Conservation (phyloP, 1,140 invertebrate species). For the Holcopasites calliopsidis region DNA sequence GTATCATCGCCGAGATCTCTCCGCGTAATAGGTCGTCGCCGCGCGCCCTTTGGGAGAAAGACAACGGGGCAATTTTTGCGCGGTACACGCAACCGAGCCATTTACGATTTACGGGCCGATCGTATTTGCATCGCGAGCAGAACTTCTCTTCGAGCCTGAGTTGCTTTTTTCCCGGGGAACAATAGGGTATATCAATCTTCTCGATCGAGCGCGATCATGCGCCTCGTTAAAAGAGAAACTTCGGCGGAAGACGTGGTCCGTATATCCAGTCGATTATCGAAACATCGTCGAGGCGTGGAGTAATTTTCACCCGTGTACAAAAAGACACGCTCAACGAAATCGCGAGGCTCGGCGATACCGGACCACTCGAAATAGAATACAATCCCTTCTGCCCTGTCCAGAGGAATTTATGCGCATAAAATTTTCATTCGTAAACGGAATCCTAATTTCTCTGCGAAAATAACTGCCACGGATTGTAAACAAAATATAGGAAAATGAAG, state of each 20-base stretch:
- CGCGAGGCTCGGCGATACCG: background rate
- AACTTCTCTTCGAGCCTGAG: background rate
- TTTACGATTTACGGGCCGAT: constrained; percentile 3
- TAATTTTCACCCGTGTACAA: background rate
- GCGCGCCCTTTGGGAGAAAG: background rate
- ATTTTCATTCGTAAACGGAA: constrained; percentile 19
- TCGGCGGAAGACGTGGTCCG: background rate
- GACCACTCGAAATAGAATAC: constrained; percentile 6
- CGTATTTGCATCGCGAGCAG: background rate
- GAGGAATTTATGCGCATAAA: constrained; percentile 43
- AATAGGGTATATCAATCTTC: constrained; percentile 2
- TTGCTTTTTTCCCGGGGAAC: background rate
- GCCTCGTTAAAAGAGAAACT: background rate
- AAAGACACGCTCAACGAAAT: background rate
- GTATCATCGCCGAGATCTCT: background rate
- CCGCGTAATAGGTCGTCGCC: background rate
- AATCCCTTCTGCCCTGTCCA: constrained; percentile 5
- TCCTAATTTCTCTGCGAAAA: background rate
- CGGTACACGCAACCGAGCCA: constrained; percentile 19
- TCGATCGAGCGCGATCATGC: background rate
- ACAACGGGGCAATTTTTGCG: background rate
- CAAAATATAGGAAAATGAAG: constrained; percentile 23
- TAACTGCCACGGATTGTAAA: constrained; percentile 24
- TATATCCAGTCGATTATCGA: background rate
- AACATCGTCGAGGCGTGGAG: background rate